phyloP scores from a whole-genome alignment of 2,113 vertebrate genomes.

The Rhizomys pruinosus region DNA sequence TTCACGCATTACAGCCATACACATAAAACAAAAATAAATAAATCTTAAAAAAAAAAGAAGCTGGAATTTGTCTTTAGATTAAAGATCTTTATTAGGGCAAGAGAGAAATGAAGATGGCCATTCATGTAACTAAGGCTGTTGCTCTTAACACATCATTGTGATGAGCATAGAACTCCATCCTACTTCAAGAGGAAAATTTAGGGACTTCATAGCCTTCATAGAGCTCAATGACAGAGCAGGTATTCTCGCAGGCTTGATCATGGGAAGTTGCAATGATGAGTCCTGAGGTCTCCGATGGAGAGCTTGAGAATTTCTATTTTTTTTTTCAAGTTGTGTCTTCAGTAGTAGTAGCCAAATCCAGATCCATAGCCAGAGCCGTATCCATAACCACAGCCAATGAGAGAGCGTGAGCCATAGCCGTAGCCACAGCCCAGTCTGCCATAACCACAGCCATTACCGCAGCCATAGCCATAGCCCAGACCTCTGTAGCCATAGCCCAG shows the following conservation, averaged over 20 bases:
- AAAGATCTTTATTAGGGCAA: neutral
- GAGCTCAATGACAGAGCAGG: neutral
- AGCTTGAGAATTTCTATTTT: neutral
- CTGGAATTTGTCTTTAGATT: neutral
- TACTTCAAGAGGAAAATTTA: too few species aligned
- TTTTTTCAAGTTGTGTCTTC: neutral
- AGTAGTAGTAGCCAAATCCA: neutral
- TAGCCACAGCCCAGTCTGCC: constrained; percentile 10
- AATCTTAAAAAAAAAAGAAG: too few species aligned
- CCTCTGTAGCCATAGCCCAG: constrained; percentile 15
- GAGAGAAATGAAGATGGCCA: neutral
- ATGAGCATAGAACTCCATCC: neutral
- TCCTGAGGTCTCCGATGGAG: neutral
- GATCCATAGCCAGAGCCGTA: constrained; percentile 10
- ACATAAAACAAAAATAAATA: too few species aligned
- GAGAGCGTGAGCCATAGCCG: neutral
- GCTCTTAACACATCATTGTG: neutral
- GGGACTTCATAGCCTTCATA: too few species aligned
- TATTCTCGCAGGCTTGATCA: neutral
- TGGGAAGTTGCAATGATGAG: neutral
- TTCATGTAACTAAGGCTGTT: neutral
- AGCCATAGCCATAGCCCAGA: neutral
- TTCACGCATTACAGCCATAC: too few species aligned
- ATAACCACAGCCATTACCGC: neutral
- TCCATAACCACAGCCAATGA: constrained; percentile 30